These are phyloP conservation scores for Caenorhabditis inopinata DNA, from an alignment of 1,140 invertebrate species.

Conservation along the genomic window DNA sequence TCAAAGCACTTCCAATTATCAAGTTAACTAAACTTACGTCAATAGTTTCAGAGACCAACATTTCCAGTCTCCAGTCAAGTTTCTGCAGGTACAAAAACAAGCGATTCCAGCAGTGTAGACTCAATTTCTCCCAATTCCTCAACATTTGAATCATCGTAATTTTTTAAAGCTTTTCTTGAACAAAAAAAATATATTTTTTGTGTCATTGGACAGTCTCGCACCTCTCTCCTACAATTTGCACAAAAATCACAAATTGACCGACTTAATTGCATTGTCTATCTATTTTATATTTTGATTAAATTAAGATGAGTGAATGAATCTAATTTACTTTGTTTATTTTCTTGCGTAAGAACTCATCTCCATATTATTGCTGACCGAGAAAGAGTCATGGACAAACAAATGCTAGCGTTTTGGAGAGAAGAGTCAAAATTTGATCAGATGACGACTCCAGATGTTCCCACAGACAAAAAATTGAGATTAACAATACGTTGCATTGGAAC, in stretches of 20 bases:
- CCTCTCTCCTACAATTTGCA: neutral
- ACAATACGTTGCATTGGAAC: too few species aligned
- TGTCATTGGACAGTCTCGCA: too few species aligned
- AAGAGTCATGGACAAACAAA: neutral
- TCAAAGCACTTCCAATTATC: too few species aligned
- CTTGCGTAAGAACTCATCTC: constrained; percentile 21
- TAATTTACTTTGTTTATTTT: neutral
- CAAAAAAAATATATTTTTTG: too few species aligned
- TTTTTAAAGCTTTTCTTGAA: too few species aligned
- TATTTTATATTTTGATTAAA: too few species aligned
- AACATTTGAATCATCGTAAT: constrained; percentile 14
- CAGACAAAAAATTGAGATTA: too few species aligned
- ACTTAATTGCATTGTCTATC: too few species aligned
- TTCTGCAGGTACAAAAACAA: neutral
- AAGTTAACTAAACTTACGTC: too few species aligned
- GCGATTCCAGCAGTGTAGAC: neutral
- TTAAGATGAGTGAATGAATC: neutral
- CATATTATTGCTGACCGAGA: neutral
- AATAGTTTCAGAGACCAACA: neutral
- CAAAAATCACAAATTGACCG: too few species aligned
- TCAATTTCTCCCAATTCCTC: constrained; percentile 23
- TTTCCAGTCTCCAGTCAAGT: neutral
- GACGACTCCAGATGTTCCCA: neutral
- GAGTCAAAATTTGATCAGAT: neutral
- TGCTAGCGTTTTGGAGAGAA: neutral